phyloP scores from a whole-genome alignment of 2,797 vertebrate species.

The Uromys caudimaculatus region DNA sequence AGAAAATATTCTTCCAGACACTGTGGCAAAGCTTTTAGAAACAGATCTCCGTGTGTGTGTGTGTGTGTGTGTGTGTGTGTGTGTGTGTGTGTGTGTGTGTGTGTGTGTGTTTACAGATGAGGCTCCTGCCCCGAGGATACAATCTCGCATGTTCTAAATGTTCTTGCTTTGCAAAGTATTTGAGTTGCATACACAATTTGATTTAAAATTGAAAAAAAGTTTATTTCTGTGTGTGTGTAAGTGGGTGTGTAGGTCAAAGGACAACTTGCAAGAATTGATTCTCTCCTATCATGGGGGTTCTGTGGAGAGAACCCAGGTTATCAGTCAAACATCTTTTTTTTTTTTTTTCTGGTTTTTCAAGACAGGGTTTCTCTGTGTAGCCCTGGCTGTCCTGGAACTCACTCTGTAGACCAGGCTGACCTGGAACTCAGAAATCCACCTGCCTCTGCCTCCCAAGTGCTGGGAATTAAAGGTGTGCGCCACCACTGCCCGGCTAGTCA shows the following conservation, averaged over 20 bases:
- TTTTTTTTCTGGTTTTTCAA: too few relatives aligned
- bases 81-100: neutral
- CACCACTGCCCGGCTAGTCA: too few relatives aligned
- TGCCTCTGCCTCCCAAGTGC: too few relatives aligned
- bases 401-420: too few relatives aligned
- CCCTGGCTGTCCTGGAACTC: too few relatives aligned
- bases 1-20: neutral
- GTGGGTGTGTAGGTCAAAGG: too few relatives aligned
- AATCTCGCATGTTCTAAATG: neutral
- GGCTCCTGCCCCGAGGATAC: neutral
- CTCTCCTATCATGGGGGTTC: neutral
- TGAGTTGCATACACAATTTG: neutral
- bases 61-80: neutral
- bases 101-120: too few relatives aligned
- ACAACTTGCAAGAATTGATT: neutral
- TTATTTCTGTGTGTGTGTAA: neutral
- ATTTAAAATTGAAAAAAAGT: neutral
- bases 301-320: neutral
- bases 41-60: neutral
- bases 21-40: neutral
- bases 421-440: too few relatives aligned
- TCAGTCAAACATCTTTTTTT: neutral
- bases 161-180: constrained; percentile 33
- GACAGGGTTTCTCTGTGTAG: too few relatives aligned
- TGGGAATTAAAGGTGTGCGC: too few relatives aligned